phyloP scores from a whole-genome alignment of 2,888 invertebrate genomes.

The Drosophila rellima region DNA sequence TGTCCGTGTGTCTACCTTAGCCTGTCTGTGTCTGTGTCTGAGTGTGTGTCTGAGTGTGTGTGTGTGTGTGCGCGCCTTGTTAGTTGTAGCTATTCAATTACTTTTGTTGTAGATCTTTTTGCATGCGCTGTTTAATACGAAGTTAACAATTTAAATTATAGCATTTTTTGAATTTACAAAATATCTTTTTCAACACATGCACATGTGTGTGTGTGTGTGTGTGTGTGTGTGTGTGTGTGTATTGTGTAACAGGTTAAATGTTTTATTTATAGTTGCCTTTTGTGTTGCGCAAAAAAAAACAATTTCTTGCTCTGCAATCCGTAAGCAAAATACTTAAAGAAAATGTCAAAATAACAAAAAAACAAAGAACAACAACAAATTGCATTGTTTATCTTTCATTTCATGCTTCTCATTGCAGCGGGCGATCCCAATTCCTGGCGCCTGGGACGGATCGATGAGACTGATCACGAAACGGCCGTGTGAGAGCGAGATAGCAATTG shows the following conservation, averaged over 20 bases:
- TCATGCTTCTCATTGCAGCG: conserved; percentile 84
- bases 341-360: neutral
- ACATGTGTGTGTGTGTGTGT: neutral
- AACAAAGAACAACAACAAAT: neutral
- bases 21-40: conserved; percentile 12
- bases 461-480: conserved; percentile 93
- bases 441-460: conserved; percentile 92
- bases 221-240: neutral
- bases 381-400: no score
- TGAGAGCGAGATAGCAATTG: conserved; percentile 85
- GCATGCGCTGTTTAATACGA: conserved; percentile 33
- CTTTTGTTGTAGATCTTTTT: conserved; percentile 20
- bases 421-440: conserved; percentile 93
- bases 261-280: conserved; percentile 17
- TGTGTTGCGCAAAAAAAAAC: conserved; percentile 2
- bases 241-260: conserved; percentile 11
- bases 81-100: conserved; percentile 11
- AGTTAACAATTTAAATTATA: conserved; percentile 1
- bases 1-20: conserved; percentile 7
- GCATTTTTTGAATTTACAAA: conserved; percentile 1
- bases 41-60: conserved; percentile 29
- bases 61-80: conserved; percentile 8
- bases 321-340: neutral
- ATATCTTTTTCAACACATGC: neutral
- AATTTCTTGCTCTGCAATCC: conserved; percentile 13